These are phyloP conservation scores for Chrysodeixis includens DNA, from an alignment of 2,888 invertebrate genomes.

Conservation along the genomic window DNA sequence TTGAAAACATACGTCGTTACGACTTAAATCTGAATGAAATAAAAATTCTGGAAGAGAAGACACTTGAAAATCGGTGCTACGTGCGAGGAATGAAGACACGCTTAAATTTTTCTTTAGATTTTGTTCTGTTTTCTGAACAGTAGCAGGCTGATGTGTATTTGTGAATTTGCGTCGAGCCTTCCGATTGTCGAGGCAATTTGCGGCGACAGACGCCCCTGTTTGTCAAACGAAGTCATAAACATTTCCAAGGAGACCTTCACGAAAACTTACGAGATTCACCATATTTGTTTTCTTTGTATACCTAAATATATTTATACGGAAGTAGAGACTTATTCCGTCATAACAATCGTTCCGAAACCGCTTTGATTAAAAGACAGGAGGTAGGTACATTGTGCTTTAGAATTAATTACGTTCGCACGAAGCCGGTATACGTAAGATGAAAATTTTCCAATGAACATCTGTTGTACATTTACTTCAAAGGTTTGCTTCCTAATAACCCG, in stretches of 20 bases:
- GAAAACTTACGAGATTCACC: not conserved
- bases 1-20: slow-evolving; percentile 67
- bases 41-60: slow-evolving; percentile 70
- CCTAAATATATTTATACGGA: not conserved
- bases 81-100: slow-evolving; percentile 69
- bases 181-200: slow-evolving; percentile 41
- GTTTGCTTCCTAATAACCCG: slow-evolving; percentile 55
- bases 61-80: slow-evolving; percentile 78
- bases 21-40: slow-evolving; percentile 67
- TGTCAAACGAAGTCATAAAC: slow-evolving; percentile 19
- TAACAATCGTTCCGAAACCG: slow-evolving; percentile 23
- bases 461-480: slow-evolving; percentile 66
- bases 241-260: slow-evolving; percentile 15
- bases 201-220: slow-evolving; percentile 7
- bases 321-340: slow-evolving; percentile 15
- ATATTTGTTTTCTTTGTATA: not conserved
- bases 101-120: slow-evolving; percentile 46
- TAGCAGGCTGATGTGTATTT: slow-evolving; percentile 22
- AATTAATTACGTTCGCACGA: slow-evolving; percentile 54
- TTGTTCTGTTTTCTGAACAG: slow-evolving; percentile 39
- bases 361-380: slow-evolving; percentile 37
- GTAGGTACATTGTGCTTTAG: slow-evolving; percentile 34
- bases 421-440: slow-evolving; percentile 47
- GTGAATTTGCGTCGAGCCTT: slow-evolving; percentile 29
- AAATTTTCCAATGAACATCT: slow-evolving; percentile 64